Base-by-base conservation (phyloP, 2,888 invertebrate genomes). In the Omphaloscelis lunosa region DNA sequence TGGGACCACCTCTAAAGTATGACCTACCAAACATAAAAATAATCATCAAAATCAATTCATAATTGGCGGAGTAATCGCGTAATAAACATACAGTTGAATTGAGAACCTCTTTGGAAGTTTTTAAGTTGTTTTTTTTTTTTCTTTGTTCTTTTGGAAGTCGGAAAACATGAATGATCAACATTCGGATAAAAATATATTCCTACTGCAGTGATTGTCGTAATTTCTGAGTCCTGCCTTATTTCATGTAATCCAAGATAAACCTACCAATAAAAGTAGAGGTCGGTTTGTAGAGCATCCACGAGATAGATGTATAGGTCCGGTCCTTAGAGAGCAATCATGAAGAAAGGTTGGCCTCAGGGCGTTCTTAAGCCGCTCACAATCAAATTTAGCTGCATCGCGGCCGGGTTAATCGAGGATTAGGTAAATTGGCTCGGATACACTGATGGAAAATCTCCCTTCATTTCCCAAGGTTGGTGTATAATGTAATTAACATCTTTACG, bases 361-460 rank as follows among this genome's bases (percentile, higher is more conserved):
- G 89, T 90, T 90, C 92, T 90, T 91, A 91, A 92, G 89, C 89
- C 90, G 84, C 88, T 89, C 89, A 90, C 92, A 93, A 93, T 93
- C 92, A 92, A 93, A 93, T 93, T 92, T 91, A 89, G 91, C 90
- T 92, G 91, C 92, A 93, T 86, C 92, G 89, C 91, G 85, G 88
- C 86, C 82, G 90, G 89, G 92, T 92, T 93, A 93, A 93, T 91
- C 89, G 91, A 90, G 90, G 89, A 91, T 92, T 91, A 92, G 87
- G 89, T 88, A 92, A 92, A 93, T 93, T 92, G 89, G 85, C 87
- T 84, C 85, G 82, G 86, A 90, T 90, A 89, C 86, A 87, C 87
- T 90, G 92, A 92, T 91, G 90, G 89, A 88, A 89, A 85, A 90
- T 88, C 88, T 85, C 84, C 84, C 82, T 79, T 83, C 83, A 75